Conservation (phyloP, 2,797 vertebrate species). For the Myiotriccus ornatus region DNA sequence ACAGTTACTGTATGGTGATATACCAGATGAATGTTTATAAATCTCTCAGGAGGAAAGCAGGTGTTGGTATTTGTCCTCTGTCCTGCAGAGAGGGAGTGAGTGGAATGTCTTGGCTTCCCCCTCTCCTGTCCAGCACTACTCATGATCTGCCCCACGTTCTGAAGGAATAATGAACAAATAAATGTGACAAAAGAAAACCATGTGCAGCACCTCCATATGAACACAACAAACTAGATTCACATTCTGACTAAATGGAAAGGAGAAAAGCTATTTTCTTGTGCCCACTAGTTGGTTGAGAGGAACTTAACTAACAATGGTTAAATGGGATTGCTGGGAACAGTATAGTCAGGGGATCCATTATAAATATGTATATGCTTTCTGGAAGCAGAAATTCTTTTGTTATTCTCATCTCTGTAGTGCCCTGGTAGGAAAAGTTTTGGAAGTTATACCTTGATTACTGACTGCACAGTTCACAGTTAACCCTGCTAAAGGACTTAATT, state of each 20-base stretch:
- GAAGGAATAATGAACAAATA: not conserved
- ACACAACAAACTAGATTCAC: not conserved
- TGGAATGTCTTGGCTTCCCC: not conserved
- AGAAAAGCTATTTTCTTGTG: not conserved
- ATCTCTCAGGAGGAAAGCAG: not conserved
- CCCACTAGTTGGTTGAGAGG: not conserved
- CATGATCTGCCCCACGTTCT: not conserved
- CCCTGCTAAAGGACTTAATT: not conserved
- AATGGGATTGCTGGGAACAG: not conserved
- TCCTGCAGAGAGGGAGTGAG: not conserved
- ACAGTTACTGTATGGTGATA: not conserved
- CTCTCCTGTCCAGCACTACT: not conserved
- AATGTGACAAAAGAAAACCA: not conserved
- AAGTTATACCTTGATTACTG: not conserved
- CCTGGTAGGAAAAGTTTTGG: not conserved
- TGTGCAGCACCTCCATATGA: not conserved
- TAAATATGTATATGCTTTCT: not conserved
- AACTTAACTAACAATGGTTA: not conserved
- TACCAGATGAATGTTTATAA: not conserved
- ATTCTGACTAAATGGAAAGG: not conserved
- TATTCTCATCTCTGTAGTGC: not conserved
- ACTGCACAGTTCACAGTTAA: not conserved
- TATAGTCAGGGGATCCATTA: rapidly evolving
- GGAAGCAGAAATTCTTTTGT: not conserved
- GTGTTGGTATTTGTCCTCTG: not conserved